Percentiles rank a stretch among this genome's conserved stretches.
Evolutionary conservation across 1,140 invertebrate species (phyloP).

Genomic region (Sinonovacula constricta): DNA sequence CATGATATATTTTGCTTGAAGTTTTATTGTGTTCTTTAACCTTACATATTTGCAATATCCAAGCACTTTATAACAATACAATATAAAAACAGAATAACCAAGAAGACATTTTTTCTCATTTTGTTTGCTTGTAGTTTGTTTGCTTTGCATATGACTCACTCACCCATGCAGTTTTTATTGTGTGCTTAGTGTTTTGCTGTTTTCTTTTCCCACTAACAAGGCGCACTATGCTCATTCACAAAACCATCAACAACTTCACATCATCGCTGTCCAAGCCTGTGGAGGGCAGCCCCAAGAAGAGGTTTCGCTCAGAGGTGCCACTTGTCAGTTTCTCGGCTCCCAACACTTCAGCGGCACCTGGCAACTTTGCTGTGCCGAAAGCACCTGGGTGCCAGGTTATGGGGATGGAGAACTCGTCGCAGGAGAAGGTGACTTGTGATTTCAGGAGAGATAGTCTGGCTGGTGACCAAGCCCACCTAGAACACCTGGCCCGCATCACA

Average conservation of each 20-base stretch:
- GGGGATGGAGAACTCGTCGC: too few species aligned
- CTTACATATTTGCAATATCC: too few species aligned
- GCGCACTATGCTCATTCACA: conserved; percentile 36
- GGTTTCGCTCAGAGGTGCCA: neutral
- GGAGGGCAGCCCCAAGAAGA: too few species aligned
- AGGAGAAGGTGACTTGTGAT: conserved; percentile 13
- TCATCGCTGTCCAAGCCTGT: neutral
- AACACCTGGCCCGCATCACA: conserved; percentile 27
- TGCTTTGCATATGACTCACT: neutral
- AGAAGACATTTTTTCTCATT: too few species aligned
- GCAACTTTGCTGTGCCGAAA: neutral
- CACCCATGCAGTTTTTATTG: neutral
- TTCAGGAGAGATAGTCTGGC: conserved; percentile 62
- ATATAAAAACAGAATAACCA: too few species aligned
- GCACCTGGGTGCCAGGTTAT: neutral
- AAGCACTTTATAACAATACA: too few species aligned
- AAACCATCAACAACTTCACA: conserved; percentile 31
- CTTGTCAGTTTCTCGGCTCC: neutral
- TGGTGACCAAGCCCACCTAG: conserved; percentile 50
- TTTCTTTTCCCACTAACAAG: conserved; percentile 36
- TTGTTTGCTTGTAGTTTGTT: too few species aligned
- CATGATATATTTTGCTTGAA: too few species aligned
- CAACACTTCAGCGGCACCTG: neutral
- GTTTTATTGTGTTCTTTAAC: too few species aligned
- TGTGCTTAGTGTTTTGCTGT: conserved; percentile 23